These are phyloP conservation scores for Battus philenor DNA, from an alignment of 1,140 invertebrate species.

Conservation along the genomic window DNA sequence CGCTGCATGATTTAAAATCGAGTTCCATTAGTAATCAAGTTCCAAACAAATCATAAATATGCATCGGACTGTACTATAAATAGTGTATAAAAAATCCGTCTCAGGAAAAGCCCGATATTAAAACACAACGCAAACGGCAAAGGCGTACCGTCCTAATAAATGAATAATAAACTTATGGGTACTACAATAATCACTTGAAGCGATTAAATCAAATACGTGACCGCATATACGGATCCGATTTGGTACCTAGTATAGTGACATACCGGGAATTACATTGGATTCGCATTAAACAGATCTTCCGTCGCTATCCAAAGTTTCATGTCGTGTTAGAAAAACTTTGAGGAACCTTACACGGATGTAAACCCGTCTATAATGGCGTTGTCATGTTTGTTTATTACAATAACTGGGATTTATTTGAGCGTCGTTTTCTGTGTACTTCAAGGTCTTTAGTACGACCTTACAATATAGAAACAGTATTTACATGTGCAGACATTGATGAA, in stretches of 20 bases:
- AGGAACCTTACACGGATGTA: no score
- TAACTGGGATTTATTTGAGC: no score
- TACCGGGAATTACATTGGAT: constrained; percentile 1
- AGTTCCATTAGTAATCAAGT: constrained; percentile 2
- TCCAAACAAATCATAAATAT: background rate
- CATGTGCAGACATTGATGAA: no score
- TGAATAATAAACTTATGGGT: background rate
- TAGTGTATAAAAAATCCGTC: background rate
- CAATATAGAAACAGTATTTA: no score
- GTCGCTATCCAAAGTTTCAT: no score
- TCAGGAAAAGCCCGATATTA: constrained; percentile 8
- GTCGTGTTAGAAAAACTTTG: no score
- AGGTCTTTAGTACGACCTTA: no score
- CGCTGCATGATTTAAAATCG: background rate
- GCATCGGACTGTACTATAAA: background rate
- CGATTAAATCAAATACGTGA: constrained; percentile 8
- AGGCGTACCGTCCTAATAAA: constrained; percentile 2
- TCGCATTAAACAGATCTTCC: background rate
- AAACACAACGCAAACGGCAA: background rate
- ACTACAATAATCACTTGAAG: background rate
- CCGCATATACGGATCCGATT: constrained; percentile 4
- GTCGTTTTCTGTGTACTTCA: no score
- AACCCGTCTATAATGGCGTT: no score
- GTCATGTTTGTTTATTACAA: no score
- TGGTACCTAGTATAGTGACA: constrained; percentile 5